Evolutionary conservation across 2,797 vertebrate species (phyloP).

Genomic region (Syndactyla subalaris): DNA sequence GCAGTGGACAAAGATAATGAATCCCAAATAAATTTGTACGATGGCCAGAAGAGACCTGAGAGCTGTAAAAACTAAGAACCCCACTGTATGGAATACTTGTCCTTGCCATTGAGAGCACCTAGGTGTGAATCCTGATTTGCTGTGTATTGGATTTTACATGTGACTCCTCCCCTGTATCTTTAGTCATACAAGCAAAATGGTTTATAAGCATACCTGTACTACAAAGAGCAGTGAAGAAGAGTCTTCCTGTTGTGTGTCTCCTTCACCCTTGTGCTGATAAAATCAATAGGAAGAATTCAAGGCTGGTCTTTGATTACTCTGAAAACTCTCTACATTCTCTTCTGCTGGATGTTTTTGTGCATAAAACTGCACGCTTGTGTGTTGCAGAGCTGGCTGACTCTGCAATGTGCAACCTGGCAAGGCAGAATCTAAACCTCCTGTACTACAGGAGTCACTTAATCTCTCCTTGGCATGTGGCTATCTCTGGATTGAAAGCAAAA

Average conservation of each 20-base stretch:
- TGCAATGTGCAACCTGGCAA: not conserved
- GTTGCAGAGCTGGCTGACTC: not conserved
- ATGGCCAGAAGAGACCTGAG: not conserved
- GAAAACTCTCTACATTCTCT: not conserved
- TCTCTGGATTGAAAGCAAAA: not conserved
- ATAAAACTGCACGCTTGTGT: not conserved
- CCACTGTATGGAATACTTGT: not conserved
- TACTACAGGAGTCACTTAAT: fast-evolving
- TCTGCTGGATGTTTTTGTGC: not conserved
- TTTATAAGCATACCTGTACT: not conserved
- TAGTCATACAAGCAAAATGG: not conserved
- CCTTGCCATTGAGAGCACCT: not conserved
- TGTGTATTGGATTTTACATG: not conserved
- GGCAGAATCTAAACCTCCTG: not conserved
- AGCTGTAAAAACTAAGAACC: not conserved
- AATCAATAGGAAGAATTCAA: not conserved
- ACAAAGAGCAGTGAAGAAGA: not conserved
- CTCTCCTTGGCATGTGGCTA: fast-evolving
- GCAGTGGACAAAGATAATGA: not conserved
- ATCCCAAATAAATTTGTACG: not conserved
- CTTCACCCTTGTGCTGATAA: not conserved
- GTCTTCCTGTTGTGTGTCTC: not conserved
- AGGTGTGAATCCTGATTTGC: not conserved
- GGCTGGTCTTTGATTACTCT: not conserved
- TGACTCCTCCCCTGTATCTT: not conserved